A percentile compares a stretch with the other conserved stretches of the same genome.
These are phyloP conservation scores for Heterotis niloticus DNA, from an alignment of 2,113 vertebrate species.

Conservation along the genomic window DNA sequence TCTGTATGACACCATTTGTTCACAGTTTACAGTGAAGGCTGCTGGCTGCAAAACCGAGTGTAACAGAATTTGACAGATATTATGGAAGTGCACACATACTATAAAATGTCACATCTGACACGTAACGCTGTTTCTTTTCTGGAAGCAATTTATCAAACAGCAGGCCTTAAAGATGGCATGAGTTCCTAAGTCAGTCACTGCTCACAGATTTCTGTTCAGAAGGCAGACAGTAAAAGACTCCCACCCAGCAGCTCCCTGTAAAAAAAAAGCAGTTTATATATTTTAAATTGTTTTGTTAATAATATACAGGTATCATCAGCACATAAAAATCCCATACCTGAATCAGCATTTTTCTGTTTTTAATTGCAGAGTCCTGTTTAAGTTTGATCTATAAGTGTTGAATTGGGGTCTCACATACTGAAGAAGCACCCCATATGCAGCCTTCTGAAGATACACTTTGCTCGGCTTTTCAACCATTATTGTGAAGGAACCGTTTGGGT, in stretches of 20 bases:
- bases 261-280: too few relatives aligned
- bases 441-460: background rate
- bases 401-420: background rate
- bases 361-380: background rate
- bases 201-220: constrained; percentile 10
- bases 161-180: constrained; percentile 68
- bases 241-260: background rate
- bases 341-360: too few relatives aligned
- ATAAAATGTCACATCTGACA: constrained; percentile 58
- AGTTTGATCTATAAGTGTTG: background rate
- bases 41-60: background rate
- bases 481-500: background rate
- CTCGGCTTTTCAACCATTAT: background rate
- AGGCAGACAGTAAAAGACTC: background rate
- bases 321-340: too few relatives aligned
- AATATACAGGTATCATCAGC: too few relatives aligned
- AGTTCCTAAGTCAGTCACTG: constrained; percentile 35
- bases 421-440: background rate
- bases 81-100: constrained; percentile 50
- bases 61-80: constrained; percentile 54
- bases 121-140: constrained; percentile 52
- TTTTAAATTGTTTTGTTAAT: too few relatives aligned
- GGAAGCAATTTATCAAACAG: constrained; percentile 73
- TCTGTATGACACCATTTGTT: too few relatives aligned
- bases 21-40: too few relatives aligned